Evolutionary conservation across 2,888 invertebrate species (phyloP).

Genomic region (Caenorhabditis imperialis): DNA sequence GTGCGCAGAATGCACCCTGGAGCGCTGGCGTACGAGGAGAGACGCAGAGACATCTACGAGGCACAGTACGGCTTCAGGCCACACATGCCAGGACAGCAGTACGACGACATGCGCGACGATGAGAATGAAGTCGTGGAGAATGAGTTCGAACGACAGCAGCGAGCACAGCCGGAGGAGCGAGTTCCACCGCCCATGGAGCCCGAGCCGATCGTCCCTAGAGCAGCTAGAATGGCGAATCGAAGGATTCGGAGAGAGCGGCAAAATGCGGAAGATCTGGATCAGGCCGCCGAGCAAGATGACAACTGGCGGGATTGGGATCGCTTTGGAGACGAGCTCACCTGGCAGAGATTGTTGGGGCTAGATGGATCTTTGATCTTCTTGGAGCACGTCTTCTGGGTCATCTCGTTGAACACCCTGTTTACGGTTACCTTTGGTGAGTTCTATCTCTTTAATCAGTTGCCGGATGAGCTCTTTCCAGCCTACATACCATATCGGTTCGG

Average conservation of each 20-base stretch:
- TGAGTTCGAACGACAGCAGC: not conserved
- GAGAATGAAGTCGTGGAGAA: constrained; percentile 34
- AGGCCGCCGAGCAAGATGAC: constrained; percentile 67
- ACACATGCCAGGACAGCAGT: not conserved
- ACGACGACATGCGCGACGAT: constrained; percentile 43
- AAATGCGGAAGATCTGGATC: constrained; percentile 11
- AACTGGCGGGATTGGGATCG: constrained; percentile 72
- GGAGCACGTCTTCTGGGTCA: constrained; percentile 99
- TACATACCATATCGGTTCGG: constrained; percentile 97
- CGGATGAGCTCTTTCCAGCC: too few species aligned
- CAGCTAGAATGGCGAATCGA: constrained; percentile 62
- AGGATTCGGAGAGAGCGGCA: constrained; percentile 16
- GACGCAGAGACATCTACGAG: constrained; percentile 18
- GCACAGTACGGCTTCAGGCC: constrained; percentile 29
- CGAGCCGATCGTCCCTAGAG: constrained; percentile 31
- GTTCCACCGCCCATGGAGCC: constrained; percentile 20
- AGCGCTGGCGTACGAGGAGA: constrained; percentile 11
- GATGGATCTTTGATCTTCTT: constrained; percentile 97
- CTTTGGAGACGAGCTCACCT: constrained; percentile 91
- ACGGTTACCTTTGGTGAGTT: constrained; percentile 89
- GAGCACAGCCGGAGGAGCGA: not conserved
- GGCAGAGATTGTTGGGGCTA: constrained; percentile 87
- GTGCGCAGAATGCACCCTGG: constrained; percentile 11
- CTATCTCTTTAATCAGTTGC: not conserved
- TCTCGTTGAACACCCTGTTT: constrained; percentile 94